Conservation (phyloP, 2,113 vertebrate species). For the Melanerpes formicivorus region DNA sequence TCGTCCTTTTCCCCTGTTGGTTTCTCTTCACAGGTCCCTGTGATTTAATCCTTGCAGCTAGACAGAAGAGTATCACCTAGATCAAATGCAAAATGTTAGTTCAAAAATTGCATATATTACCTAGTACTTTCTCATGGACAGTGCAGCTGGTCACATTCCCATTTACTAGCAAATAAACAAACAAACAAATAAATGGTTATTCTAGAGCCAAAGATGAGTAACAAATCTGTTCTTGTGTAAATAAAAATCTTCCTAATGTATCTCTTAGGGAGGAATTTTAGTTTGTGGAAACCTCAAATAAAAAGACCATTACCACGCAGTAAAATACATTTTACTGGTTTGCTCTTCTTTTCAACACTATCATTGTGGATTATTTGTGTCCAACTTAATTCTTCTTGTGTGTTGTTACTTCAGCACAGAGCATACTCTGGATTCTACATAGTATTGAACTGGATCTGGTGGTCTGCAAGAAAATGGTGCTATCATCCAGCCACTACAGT, state of each 20-base stretch:
- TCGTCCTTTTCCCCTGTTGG: not conserved
- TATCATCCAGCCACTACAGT: not conserved
- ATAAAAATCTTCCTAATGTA: not conserved
- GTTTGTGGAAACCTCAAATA: not conserved
- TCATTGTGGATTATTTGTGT: not conserved
- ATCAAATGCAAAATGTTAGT: not conserved
- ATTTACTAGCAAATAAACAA: not conserved
- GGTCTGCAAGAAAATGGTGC: not conserved
- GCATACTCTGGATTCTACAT: not conserved
- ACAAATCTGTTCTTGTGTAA: not conserved
- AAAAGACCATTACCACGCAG: not conserved
- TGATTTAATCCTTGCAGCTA: not conserved
- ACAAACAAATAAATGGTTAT: not conserved
- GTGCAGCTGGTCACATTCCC: not conserved
- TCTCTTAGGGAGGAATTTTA: not conserved
- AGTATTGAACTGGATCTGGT: not conserved
- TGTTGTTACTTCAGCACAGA: not conserved
- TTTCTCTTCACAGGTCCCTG: not conserved
- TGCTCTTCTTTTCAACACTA: not conserved
- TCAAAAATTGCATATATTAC: not conserved
- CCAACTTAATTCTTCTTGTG: not conserved
- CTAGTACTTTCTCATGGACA: not conserved
- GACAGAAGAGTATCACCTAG: not conserved
- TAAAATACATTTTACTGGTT: not conserved
- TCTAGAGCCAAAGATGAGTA: not conserved